These are phyloP conservation scores for Sorex maritimensis DNA, from an alignment of 2,797 vertebrate species.

Conservation along the genomic window DNA sequence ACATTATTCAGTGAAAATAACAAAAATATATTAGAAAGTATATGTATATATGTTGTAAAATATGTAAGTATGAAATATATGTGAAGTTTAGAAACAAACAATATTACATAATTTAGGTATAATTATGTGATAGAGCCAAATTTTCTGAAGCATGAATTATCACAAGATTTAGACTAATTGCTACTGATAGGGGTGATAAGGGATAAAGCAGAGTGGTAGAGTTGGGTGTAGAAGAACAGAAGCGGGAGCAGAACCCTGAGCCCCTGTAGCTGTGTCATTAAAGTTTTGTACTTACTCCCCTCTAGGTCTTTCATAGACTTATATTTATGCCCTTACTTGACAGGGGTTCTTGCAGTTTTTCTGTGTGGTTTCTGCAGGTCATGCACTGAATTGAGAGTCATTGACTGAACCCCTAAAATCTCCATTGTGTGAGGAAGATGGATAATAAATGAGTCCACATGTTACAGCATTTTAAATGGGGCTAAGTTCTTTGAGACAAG, in stretches of 20 bases:
- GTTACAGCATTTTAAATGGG: background rate
- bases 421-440: background rate
- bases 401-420: background rate
- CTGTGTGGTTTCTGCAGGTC: background rate
- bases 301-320: background rate
- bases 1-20: background rate
- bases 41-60: no score
- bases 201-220: background rate
- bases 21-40: background rate
- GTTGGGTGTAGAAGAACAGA: background rate
- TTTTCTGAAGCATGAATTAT: slow-evolving; percentile 18
- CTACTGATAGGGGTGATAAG: background rate
- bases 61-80: background rate
- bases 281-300: background rate
- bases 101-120: slow-evolving; percentile 9
- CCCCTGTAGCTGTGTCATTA: background rate
- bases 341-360: background rate
- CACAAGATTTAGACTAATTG: background rate
- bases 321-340: background rate
- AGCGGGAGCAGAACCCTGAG: background rate
- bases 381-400: background rate
- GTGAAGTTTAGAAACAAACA: slow-evolving; percentile 19
- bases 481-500: background rate
- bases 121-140: slow-evolving; percentile 23
- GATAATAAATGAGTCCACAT: background rate